phyloP scores from a whole-genome alignment of 2,797 vertebrate species.

The Crocidura indochinensis region DNA sequence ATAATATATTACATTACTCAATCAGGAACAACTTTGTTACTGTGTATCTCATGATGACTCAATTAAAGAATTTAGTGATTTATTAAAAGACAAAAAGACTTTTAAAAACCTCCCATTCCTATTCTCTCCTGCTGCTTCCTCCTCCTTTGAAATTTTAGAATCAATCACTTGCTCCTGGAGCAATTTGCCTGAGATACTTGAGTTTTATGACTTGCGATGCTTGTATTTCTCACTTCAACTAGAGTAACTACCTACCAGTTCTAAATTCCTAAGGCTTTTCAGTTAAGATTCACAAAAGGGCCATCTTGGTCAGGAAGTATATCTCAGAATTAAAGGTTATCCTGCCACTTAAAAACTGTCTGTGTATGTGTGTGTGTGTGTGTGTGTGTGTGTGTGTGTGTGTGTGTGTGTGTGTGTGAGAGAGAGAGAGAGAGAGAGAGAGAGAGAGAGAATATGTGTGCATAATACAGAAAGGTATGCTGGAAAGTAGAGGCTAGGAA shows the following conservation, averaged over 20 bases:
- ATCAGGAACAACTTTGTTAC: too few relatives aligned
- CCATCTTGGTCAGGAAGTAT: not conserved
- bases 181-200: not conserved
- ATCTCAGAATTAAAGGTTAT: not conserved
- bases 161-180: not conserved
- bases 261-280: not conserved
- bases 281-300: not conserved
- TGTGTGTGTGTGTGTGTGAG: not conserved
- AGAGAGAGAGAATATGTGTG: too few relatives aligned
- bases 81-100: too few relatives aligned
- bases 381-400: too few relatives aligned
- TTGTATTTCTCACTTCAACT: not conserved
- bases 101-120: not conserved
- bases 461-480: too few relatives aligned
- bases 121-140: not conserved
- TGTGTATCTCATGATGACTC: too few relatives aligned
- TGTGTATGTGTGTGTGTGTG: not conserved
- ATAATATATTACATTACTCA: too few relatives aligned
- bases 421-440: not conserved
- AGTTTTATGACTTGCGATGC: rapidly evolving
- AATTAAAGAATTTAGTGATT: too few relatives aligned
- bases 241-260: not conserved
- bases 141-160: not conserved
- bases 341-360: not conserved
- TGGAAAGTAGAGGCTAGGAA: too few relatives aligned